Evolutionary conservation across 2,888 invertebrate genomes (phyloP).

Genomic region (Ypsolopha sequella): DNA sequence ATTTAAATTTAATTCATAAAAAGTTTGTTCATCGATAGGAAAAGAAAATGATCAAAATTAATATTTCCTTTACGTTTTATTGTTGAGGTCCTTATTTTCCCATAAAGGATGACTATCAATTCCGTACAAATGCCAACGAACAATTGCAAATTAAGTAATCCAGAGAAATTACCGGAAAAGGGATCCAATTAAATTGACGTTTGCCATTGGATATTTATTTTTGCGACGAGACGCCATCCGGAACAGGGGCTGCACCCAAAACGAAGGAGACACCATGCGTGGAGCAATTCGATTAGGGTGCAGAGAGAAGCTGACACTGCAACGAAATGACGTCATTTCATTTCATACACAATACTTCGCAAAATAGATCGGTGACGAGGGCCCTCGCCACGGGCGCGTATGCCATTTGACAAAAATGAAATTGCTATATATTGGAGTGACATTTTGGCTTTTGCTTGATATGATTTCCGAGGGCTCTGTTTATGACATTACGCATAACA

Average conservation of each 20-base stretch:
- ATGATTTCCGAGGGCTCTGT: constrained; percentile 29
- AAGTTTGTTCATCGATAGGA: too few relatives aligned
- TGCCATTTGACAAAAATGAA: constrained; percentile 64
- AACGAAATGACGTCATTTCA: constrained; percentile 51
- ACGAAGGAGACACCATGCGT: constrained; percentile 61
- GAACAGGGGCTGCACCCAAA: constrained; percentile 52
- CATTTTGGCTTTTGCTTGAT: constrained; percentile 41
- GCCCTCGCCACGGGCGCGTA: constrained; percentile 30
- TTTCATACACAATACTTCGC: constrained; percentile 62
- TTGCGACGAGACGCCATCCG: constrained; percentile 53
- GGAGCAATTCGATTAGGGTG: constrained; percentile 67
- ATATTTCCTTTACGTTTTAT: too few relatives aligned
- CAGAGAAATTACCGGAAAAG: constrained; percentile 44
- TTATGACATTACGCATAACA: constrained; percentile 2
- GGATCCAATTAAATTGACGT: constrained; percentile 59
- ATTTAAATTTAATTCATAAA: too few relatives aligned
- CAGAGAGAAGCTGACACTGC: constrained; percentile 61
- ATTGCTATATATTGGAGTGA: constrained; percentile 53
- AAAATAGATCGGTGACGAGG: constrained; percentile 65
- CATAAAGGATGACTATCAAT: too few relatives aligned
- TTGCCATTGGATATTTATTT: constrained; percentile 63
- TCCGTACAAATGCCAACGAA: constrained; percentile 13
- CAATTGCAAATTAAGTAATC: constrained; percentile 57
- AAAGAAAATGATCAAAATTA: too few relatives aligned
- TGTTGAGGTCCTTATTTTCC: too few relatives aligned